Evolutionary conservation across 35 echinoderm and acorn worm species (phyloP), one percentile per base, ranked within the genome.

Genomic region (Heliocidaris erythrogramma): DNA sequence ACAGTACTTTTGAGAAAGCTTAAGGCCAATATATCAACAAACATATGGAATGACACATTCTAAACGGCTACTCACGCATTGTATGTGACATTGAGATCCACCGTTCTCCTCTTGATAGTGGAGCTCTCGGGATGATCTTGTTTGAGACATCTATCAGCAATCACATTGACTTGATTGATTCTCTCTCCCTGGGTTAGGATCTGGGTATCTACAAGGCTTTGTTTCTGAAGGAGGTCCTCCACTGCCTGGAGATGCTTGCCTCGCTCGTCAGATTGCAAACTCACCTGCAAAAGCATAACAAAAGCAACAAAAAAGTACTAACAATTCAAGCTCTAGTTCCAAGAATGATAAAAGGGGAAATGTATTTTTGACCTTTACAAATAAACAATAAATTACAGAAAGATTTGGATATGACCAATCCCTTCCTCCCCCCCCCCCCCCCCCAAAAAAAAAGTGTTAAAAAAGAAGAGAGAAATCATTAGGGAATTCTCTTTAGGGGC

Each of bases 221-320:
- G 98, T 65, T 94, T 95, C 94, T 99, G 97, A 56, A 99, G 94
- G 21, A 99, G 96, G 85, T 96, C 96, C 90, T 97, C 97, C n/a
- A 99, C 98, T 49, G 95, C 98, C 21, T 95, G 94, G 0, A 99
- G 96, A 59, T 99, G 96, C 86, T 99, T 99, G 5, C 98, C 98
- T 90, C 94, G 96, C 85, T 99, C 96, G 42, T 89, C 94, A 8
- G 98, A 99, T 48, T 99, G 95, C 14, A 99, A 85, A 61, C 71
- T 93, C 31, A 98, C 95, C 97, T 98, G 90, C 2, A 78, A 78
- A 21, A 92, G 56, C 21, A 21, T 3, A 11, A 94, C 18, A 32
- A 69, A 69, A 69, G 6, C 35, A 42, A 1, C 3, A 42, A 42
- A 42, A 42, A 42, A 42, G 35, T 42, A n/a, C n/a, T n/a, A 42